Percentiles rank a stretch among this genome's conserved stretches.
Conservation (phyloP, 2,113 vertebrate species). For the Acanthisitta chloris region DNA sequence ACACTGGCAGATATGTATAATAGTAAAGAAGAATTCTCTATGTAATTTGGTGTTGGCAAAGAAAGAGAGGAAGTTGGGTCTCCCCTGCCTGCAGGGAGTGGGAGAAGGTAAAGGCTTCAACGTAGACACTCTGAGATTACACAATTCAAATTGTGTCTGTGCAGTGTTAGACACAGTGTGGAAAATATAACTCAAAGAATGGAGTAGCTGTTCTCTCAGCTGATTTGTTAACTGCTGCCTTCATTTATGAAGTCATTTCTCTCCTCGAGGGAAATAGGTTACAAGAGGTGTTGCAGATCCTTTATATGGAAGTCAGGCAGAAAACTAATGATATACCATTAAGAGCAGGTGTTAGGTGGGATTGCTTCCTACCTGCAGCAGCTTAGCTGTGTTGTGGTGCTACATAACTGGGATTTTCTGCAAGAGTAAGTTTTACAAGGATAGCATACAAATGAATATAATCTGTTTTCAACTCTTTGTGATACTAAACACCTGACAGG, state of each 20-base stretch:
- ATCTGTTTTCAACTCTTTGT: not conserved
- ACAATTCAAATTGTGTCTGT: not conserved
- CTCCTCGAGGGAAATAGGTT: not conserved
- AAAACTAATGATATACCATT: not conserved
- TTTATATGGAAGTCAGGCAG: not conserved
- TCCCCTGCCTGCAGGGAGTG: not conserved
- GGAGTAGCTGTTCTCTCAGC: not conserved
- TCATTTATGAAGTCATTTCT: not conserved
- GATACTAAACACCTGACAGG: not conserved
- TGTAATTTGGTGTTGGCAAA: not conserved
- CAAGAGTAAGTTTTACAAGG: not conserved
- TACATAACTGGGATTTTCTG: not conserved
- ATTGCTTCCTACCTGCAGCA: not conserved
- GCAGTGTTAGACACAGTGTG: not conserved
- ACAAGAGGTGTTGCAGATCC: not conserved
- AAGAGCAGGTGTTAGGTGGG: not conserved
- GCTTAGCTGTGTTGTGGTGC: not conserved
- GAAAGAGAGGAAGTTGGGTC: not conserved
- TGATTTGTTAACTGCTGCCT: not conserved
- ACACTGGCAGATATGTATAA: not conserved
- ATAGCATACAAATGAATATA: not conserved
- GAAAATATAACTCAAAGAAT: not conserved
- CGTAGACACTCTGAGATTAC: rapidly evolving
- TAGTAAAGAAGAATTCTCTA: not conserved
- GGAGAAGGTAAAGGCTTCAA: not conserved